Evolutionary conservation across 2,113 vertebrate species (phyloP).

Genomic region (Hyperopisus bebe): DNA sequence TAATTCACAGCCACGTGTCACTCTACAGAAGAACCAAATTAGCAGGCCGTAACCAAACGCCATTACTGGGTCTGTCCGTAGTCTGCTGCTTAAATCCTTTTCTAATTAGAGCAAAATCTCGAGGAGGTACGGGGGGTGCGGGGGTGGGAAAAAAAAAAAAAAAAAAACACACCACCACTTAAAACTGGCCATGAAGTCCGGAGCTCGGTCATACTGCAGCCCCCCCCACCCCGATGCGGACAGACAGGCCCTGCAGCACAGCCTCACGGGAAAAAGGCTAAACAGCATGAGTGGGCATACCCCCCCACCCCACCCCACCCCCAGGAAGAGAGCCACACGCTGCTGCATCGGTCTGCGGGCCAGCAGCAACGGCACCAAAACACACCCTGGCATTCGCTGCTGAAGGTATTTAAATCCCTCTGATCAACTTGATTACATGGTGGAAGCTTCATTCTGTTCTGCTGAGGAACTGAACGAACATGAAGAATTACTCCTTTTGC

Average conservation of each 20-base stretch:
- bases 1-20: background rate
- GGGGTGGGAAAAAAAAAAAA: background rate
- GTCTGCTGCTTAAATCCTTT: slow-evolving; percentile 3
- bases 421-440: background rate
- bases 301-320: background rate
- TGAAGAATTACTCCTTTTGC: background rate
- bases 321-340: background rate
- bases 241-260: background rate
- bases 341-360: background rate
- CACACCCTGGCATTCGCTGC: background rate
- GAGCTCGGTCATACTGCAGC: background rate
- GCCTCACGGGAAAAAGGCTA: background rate
- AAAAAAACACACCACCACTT: background rate
- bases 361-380: background rate
- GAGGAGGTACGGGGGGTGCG: background rate
- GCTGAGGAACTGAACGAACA: background rate
- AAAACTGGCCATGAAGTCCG: background rate
- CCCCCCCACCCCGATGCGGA: background rate
- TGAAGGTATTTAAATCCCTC: background rate
- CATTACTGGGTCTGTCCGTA: background rate
- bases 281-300: background rate
- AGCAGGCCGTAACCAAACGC: background rate
- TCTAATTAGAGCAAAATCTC: slow-evolving; percentile 9
- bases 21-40: background rate
- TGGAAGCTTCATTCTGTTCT: background rate